Conservation (phyloP, 1,140 invertebrate genomes). For the Bombus picipes region DNA sequence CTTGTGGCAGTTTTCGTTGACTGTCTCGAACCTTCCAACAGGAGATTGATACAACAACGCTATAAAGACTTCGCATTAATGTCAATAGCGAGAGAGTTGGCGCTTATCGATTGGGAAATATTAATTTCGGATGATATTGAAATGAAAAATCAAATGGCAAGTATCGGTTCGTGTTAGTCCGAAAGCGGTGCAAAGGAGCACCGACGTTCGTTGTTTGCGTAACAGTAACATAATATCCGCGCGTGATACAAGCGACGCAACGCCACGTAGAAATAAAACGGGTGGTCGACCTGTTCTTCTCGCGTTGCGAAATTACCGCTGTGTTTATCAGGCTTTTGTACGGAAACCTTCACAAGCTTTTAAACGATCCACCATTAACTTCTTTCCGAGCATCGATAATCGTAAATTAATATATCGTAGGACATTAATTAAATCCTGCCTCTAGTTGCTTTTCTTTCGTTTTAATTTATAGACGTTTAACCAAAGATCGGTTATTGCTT, state of each 20-base stretch:
- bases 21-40: neutral
- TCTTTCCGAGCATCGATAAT: neutral
- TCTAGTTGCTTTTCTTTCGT: too few relatives aligned
- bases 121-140: neutral
- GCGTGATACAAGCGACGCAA: neutral
- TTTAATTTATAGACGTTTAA: neutral
- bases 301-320: neutral
- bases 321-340: neutral
- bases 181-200: neutral
- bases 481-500: neutral
- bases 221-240: conserved; percentile 29
- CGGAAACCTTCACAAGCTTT: neutral
- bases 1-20: neutral
- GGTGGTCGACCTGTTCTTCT: neutral
- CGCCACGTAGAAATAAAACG: conserved; percentile 4
- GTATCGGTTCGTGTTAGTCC: neutral
- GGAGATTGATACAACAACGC: neutral
- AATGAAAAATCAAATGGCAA: neutral
- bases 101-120: neutral
- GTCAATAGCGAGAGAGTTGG: neutral
- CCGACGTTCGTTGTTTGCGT: conserved; percentile 27
- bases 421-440: neutral
- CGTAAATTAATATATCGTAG: neutral
- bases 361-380: neutral
- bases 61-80: neutral